Evolutionary conservation across 2,797 vertebrate species (phyloP).

Genomic region (Characodon lateralis): DNA sequence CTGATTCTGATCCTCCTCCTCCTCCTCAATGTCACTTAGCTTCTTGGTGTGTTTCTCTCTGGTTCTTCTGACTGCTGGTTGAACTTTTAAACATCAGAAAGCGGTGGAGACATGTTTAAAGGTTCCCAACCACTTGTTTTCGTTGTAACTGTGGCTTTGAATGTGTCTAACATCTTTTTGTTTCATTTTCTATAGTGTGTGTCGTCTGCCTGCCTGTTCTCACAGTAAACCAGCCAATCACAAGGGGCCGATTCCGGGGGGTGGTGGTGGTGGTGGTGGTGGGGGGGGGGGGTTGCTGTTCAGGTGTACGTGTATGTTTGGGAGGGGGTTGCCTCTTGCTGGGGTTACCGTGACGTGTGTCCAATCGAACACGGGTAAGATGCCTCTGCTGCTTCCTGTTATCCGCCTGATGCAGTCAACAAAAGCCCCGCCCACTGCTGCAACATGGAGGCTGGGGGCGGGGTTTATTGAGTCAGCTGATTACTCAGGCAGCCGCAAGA

Average conservation of each 20-base stretch:
- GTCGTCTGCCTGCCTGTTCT: constrained; percentile 68
- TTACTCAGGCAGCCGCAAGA: constrained; percentile 45
- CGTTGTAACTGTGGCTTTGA: constrained; percentile 76
- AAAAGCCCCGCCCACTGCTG: constrained; percentile 47
- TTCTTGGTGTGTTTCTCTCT: constrained; percentile 54
- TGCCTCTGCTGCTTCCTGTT: constrained; percentile 70
- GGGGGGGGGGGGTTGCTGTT: not conserved
- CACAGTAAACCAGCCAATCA: constrained; percentile 64
- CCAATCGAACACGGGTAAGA: constrained; percentile 79
- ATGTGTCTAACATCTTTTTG: constrained; percentile 82
- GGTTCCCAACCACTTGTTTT: constrained; percentile 75
- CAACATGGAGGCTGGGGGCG: constrained; percentile 30
- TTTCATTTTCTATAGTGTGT: constrained; percentile 84
- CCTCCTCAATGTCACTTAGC: constrained; percentile 43
- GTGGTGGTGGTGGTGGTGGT: too few relatives aligned
- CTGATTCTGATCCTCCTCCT: too few relatives aligned
- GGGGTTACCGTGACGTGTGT: constrained; percentile 67
- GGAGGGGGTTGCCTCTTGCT: constrained; percentile 34
- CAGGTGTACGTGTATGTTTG: constrained; percentile 4
- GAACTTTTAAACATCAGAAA: constrained; percentile 79
- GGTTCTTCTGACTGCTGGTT: constrained; percentile 66
- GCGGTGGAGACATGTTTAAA: constrained; percentile 71
- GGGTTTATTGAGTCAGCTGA: constrained; percentile 37
- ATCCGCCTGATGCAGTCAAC: constrained; percentile 64
- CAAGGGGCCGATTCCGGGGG: constrained; percentile 33